Conservation (phyloP, 2,888 invertebrate species). For the Lapara coniferarum region DNA sequence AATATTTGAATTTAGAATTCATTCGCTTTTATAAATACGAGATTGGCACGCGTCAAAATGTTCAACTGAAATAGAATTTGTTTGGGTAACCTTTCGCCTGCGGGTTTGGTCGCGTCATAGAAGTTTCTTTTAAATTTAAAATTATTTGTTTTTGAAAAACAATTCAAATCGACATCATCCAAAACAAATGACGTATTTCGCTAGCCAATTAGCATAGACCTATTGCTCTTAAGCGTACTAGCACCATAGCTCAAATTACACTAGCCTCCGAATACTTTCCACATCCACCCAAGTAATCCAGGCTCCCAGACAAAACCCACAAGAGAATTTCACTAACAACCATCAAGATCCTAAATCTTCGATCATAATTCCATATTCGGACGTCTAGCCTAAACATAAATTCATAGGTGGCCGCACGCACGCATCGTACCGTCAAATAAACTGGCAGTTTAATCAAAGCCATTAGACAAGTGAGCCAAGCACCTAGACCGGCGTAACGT, state of each 20-base stretch:
- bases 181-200: background rate
- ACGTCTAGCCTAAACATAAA: slow-evolving; percentile 76
- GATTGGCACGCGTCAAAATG: background rate
- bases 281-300: background rate
- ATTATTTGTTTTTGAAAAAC: background rate
- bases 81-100: background rate
- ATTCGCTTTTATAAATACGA: background rate
- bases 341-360: slow-evolving; percentile 62
- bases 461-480: slow-evolving; percentile 83
- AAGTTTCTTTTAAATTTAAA: too few relatives aligned
- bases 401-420: slow-evolving; percentile 79
- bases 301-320: slow-evolving; percentile 22
- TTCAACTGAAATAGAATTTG: background rate
- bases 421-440: slow-evolving; percentile 82
- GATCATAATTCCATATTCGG: slow-evolving; percentile 73
- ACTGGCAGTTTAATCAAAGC: slow-evolving; percentile 84
- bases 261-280: background rate
- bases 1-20: background rate
- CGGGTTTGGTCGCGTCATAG: too few relatives aligned
- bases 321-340: slow-evolving; percentile 32
- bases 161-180: background rate
- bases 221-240: background rate
- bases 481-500: slow-evolving; percentile 60
- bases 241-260: background rate
- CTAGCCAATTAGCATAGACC: background rate